phyloP scores from a whole-genome alignment of 2,797 vertebrate species.

The Cirrhinus molitorella region DNA sequence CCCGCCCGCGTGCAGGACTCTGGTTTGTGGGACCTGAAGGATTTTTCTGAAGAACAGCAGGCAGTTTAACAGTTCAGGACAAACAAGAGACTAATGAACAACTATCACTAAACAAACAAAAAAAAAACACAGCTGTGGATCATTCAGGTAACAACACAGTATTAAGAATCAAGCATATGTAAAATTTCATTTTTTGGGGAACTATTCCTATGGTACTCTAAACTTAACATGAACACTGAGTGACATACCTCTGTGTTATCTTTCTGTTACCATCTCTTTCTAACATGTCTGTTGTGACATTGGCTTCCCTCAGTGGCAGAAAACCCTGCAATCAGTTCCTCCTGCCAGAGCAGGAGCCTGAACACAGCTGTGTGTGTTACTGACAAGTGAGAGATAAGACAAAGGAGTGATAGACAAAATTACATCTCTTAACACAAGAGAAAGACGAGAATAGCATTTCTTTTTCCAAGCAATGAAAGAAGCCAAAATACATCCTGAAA shows the following conservation, averaged over 20 bases:
- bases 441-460: not conserved
- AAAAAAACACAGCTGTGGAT: no score
- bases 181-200: not conserved
- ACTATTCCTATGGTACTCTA: not conserved
- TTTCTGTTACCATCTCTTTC: not conserved
- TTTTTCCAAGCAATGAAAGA: not conserved
- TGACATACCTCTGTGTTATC: not conserved
- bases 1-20: no score
- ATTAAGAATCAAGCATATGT: no score
- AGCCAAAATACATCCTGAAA: not conserved
- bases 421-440: not conserved
- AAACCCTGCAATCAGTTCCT: slow-evolving; percentile 43
- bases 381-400: slow-evolving; percentile 20
- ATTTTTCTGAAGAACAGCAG: no score
- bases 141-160: no score
- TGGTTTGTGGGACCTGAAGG: no score
- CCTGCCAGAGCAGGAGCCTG: slow-evolving; percentile 11
- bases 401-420: not conserved
- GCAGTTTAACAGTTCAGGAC: no score
- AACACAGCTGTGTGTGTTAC: slow-evolving; percentile 43
- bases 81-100: no score
- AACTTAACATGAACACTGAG: not conserved
- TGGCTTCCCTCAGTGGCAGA: slow-evolving; percentile 36
- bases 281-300: slow-evolving; percentile 31
- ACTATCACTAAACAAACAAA: no score